Evolutionary conservation across 1,140 invertebrate species (phyloP), one percentile per base, ranked within the genome.

Genomic region (Antheraea pernyi): DNA sequence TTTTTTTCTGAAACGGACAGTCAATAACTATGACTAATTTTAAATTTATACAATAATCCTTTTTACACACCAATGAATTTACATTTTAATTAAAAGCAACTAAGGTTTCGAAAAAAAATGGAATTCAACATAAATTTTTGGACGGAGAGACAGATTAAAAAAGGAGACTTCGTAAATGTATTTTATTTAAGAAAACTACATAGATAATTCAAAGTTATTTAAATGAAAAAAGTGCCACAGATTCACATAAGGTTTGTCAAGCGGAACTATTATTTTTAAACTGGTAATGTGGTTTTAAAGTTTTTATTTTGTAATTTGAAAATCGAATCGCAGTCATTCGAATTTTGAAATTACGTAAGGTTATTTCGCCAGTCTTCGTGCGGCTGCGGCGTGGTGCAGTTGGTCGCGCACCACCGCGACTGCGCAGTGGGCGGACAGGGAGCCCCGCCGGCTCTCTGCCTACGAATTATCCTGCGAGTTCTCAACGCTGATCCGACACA

Each of bases 361-460:
- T 91, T 89, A 63, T 86, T 86, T 42, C 84, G 80, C 87, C 89
- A 91, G 82, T 91, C 85, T 71, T 88, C 85, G 16, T 73, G 70
- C 64, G 71, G 69, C 36, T 77, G 67, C 11, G 46, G 9, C 19
- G 77, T 62, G 2, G 88, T 87, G 79, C 89, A 91, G 80, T 91
- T 91, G 64, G 95, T 95, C 65, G 97, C 96, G 84, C 97, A 98
- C 97, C 97, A 98, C 83, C 97, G 96, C 39, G 96, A 96, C 84
- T 98, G 96, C 68, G 96, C 93, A 19, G 98, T 93, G 1, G 96
- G 95, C 18, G 97, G 97, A 93, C 97, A 98, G 11, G 95, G 93
- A 30, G 94, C 91, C 3, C 97, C 97, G 13, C 96, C 96, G 13
- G 96, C 93, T 53, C 96, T 93, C 18, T 96, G 95, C 75, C 96